Evolutionary conservation across 1,140 invertebrate genomes (phyloP).

Genomic region (Periplaneta americana): DNA sequence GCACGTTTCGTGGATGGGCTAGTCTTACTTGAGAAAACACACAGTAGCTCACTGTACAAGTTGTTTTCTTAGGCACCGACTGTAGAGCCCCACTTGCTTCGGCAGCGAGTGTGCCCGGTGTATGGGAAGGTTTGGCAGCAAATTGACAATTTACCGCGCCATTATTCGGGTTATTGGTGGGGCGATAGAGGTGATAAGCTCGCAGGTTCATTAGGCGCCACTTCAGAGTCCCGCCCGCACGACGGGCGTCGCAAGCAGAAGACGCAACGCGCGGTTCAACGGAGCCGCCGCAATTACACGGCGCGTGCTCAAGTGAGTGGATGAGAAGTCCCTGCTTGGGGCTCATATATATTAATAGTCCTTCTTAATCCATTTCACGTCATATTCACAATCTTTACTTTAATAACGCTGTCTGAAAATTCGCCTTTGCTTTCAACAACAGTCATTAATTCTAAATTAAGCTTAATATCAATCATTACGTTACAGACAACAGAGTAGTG

Average conservation of each 20-base stretch:
- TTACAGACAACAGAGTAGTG: no score
- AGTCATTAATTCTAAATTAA: no score
- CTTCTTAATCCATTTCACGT: background rate
- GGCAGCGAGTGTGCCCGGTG: background rate
- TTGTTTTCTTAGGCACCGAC: no score
- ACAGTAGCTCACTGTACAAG: no score
- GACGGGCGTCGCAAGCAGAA: background rate
- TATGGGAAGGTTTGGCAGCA: background rate
- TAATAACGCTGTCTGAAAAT: no score
- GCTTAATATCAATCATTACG: no score
- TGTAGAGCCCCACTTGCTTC: background rate
- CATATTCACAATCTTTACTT: no score
- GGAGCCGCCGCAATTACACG: background rate
- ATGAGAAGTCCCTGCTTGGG: background rate
- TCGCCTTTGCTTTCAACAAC: no score
- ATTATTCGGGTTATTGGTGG: constrained; percentile 11
- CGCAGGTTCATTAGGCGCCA: constrained; percentile 9
- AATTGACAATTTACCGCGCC: constrained; percentile 10
- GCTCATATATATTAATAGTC: background rate
- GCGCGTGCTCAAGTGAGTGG: background rate
- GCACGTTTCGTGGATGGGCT: no score
- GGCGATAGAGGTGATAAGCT: background rate
- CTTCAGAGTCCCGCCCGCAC: background rate
- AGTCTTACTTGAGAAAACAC: no score
- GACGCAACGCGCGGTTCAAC: background rate